Evolutionary conservation across 2,113 vertebrate species (phyloP), one percentile per base, ranked within the genome.

Genomic region (Lichenostomus cassidix): DNA sequence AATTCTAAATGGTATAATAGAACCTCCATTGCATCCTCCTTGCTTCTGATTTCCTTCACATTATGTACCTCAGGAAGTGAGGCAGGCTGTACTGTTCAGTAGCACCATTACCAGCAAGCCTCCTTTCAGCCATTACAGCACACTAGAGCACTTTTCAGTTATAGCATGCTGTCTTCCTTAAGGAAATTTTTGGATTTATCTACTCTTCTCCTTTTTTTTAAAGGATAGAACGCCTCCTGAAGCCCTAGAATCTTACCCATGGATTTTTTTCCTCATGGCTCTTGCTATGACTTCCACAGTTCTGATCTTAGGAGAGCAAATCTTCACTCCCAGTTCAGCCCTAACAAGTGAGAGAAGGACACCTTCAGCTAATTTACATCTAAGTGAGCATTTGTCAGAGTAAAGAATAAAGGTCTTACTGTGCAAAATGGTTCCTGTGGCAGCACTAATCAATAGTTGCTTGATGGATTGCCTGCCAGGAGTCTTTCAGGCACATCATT

Each of bases 401-500:
- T 31, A 83, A 91, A 95, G 62, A 95, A 96, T 96, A 95, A 97
- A 93, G 87, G 91, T 85, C 91, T 94, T 93, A 89, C 84, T 95
- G 95, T 83, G 94, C 94, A 96, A 94, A 97, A 96, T 90, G 89
- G 83, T 47, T 96, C 87, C 90, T 74, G 53, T 83, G 41, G 64
- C 89, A 91, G 86, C 69, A 82, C 79, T 93, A 96, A 97, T 97
- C 97, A 97, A 97, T 97, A 97, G 73, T 33, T 84, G 78, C 78
- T 94, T 97, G 96, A 97, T 96, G 94, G 86, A 97, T 96, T 95
- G 94, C 95, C 94, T 96, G 94, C 94, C 96, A 96, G 91, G 84
- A 96, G 63, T 90, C 90, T 95, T 97, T 97, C 91, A 97, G 95
- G 94, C 95, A 95, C 91, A 96, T 97, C 94, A 92, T 92, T 95